Percentiles rank a stretch among this genome's conserved stretches.
phyloP scores from a whole-genome alignment of 2,113 vertebrate genomes.

The Hippocampus mohnikei region DNA sequence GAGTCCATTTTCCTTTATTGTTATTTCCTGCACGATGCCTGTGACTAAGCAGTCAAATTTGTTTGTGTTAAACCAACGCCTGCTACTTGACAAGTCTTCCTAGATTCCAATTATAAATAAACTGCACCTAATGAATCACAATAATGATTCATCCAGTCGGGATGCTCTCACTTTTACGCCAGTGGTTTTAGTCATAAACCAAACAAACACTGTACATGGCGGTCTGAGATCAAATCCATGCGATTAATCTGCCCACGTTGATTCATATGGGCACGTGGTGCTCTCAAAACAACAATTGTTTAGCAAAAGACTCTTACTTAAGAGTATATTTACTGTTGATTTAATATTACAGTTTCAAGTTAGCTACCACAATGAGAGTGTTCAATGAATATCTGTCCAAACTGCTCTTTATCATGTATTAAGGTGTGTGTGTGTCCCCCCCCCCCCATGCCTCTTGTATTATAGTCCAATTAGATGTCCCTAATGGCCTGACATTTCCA shows the following conservation, averaged over 20 bases:
- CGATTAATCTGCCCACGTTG: background rate
- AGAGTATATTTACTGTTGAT: too few relatives aligned
- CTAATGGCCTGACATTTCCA: too few relatives aligned
- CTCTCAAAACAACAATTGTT: background rate
- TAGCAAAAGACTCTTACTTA: background rate
- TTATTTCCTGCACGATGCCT: background rate
- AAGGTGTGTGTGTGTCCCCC: background rate
- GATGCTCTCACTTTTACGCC: slow-evolving; percentile 23
- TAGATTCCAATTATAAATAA: slow-evolving; percentile 41
- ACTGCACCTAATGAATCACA: slow-evolving; percentile 41
- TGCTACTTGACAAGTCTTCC: slow-evolving; percentile 32
- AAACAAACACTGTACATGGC: background rate
- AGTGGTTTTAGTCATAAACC: background rate
- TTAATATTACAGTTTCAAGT: background rate
- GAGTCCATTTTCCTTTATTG: slow-evolving; percentile 2
- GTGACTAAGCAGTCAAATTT: slow-evolving; percentile 28
- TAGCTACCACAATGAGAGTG: background rate
- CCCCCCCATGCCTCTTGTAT: background rate
- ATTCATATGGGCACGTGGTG: too few relatives aligned
- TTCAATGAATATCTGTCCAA: background rate
- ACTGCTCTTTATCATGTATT: background rate
- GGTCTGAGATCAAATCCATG: background rate
- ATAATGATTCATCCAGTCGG: slow-evolving; percentile 40
- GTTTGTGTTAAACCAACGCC: slow-evolving; percentile 13
- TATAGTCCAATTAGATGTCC: background rate